Base-by-base conservation (phyloP, 2,113 vertebrate species). In the Muscicapa adusta region DNA sequence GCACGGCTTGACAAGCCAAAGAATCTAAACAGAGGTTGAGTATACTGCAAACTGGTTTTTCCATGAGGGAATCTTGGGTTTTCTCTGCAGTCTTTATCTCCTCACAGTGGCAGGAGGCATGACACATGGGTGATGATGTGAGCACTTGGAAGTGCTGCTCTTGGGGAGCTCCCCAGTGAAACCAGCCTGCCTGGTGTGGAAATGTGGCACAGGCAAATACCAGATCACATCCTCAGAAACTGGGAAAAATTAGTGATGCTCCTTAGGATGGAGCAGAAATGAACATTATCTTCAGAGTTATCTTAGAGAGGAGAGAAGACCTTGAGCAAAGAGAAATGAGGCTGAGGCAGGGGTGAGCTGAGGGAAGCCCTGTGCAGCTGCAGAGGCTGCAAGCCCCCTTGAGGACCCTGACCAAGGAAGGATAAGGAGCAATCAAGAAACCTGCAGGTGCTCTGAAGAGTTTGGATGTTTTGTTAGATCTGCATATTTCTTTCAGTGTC, bases 361-460 rank as follows among this genome's bases (percentile, higher is more conserved):
- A 28, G 11, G 38, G 56, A 50, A 88, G 34, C 60, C 36, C 63
- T 80, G 40, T 65, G 58, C 94, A 94, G 91, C 68, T 84, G 84
- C 63, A 94, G 79, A 51, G 34, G 66, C 33, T 8, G 10, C 54
- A 66, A 85, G 34, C 47, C 47, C 74, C 85, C 88, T 66, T 73
- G 60, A 93, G 72, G 91, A 93, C 78, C 66, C 63, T 36, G 91
- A 73, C 82, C 95, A 73, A 86, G 79, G 85, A 90, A 93, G 62
- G 78, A 66, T 12, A 13, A 72, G 67, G 56, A 76, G 43, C 0
- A 1, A 83, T 54, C 50, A 76, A 50, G 88, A 80, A 88, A 71
- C 60, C 74, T 73, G 88, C 94, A 93, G 95, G 92, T 96, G 96
- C 85, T 83, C 75, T 25, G 67, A 15, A 14, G 85, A 62, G 75